Evolutionary conservation across 2,113 vertebrate species (phyloP), one percentile per base, ranked within the genome.

Genomic region (Bolborhynchus lineola): DNA sequence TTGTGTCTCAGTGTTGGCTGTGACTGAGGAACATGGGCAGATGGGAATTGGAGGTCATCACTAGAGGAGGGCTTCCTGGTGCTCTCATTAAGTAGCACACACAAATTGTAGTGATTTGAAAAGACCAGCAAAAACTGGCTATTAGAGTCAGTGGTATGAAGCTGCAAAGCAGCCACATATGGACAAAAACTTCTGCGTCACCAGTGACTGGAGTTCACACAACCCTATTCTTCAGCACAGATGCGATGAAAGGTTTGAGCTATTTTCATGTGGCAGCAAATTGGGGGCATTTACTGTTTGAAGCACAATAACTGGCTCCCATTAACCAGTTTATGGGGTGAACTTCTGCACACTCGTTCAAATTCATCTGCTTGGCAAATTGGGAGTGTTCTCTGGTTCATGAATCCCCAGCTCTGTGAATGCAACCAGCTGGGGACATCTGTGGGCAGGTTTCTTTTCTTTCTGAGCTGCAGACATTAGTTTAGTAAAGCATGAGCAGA

Each of bases 291-390:
- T 83, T 53, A 41, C 79, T 39, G 68, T 88, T 28, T 10, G 16
- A 57, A 85, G 93, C 82, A 71, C 93, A 81, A 31, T 37, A 47
- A 86, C 33, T 75, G 82, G 49, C 79, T 78, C 55, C 82, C 33
- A 71, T 81, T 39, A 42, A 79, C 59, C 84, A 20, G 17, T 42
- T 93, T 63, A 86, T 75, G 64, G 82, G 79, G 46, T 70, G 71
- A 80, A 9, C 59, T 55, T 63, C 75, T 67, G 67, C 24, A 33
- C 1, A 9, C 87, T 77, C 82, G 35, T 63, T 78, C 86, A 50
- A 37, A 50, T 88, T 74, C 60, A 50, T 88, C 93, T 93, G 79
- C 85, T 83, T 74, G 85, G 82, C 82, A 93, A 88, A 90, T 33
- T 47, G 88, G 79, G 76, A 96, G 71, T 50, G 8, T 50, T 93